Conservation (phyloP, 2,888 invertebrate species). For the Lasioglossum pauxillum region DNA sequence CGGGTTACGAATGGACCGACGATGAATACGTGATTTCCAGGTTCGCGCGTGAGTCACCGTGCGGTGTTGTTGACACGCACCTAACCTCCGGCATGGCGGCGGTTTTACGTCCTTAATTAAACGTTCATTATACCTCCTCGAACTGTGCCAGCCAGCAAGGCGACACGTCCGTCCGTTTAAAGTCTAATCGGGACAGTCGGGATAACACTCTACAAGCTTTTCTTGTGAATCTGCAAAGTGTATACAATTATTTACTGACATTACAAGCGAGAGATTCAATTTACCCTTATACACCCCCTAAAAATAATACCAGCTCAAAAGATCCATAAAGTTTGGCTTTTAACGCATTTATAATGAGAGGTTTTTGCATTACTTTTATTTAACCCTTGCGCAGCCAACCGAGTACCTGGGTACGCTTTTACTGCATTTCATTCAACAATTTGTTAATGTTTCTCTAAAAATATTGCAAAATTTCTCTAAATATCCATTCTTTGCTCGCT, state of each 20-base stretch:
- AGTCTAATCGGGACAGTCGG: neutral
- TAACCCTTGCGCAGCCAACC: too few relatives aligned
- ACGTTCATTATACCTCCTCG: slow-evolving; percentile 51
- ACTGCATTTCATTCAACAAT: too few relatives aligned
- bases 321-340: neutral
- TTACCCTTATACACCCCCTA: neutral
- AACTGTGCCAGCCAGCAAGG: neutral
- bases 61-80: slow-evolving; percentile 62
- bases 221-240: too few relatives aligned
- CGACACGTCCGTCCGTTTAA: neutral
- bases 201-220: neutral
- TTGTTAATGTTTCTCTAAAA: too few relatives aligned
- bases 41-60: slow-evolving; percentile 46
- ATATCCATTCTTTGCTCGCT: too few relatives aligned
- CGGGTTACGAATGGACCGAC: slow-evolving; percentile 74
- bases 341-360: neutral
- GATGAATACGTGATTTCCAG: slow-evolving; percentile 76
- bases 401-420: too few relatives aligned
- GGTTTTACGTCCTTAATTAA: slow-evolving; percentile 61
- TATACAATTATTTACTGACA: neutral
- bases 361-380: too few relatives aligned
- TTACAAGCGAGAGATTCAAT: neutral
- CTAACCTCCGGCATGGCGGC: slow-evolving; percentile 50
- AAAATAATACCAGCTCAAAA: neutral
- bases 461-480: too few relatives aligned